phyloP scores from a whole-genome alignment of 1,140 invertebrate genomes.

The Dreissena polymorpha region DNA sequence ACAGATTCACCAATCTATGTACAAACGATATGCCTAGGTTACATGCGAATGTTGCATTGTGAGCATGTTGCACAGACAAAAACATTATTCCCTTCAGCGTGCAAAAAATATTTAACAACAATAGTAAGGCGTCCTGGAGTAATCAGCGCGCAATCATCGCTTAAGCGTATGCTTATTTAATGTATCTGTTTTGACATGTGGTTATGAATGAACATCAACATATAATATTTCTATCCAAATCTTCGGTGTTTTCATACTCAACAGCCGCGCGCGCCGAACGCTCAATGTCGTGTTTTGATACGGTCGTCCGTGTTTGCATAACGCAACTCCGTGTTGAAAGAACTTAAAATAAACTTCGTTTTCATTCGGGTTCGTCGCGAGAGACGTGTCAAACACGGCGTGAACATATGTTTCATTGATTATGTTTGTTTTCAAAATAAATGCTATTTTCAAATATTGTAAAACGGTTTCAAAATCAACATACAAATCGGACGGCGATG shows the following conservation, averaged over 20 bases:
- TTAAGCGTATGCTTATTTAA: conserved; percentile 1
- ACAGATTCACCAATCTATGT: too few relatives aligned
- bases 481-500: too few relatives aligned
- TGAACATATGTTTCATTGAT: not conserved
- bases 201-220: conserved; percentile 5
- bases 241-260: not conserved
- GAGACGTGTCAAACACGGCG: not conserved
- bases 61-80: too few relatives aligned
- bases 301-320: not conserved
- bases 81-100: too few relatives aligned
- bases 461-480: too few relatives aligned
- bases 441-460: too few relatives aligned
- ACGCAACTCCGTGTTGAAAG: not conserved
- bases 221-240: conserved; percentile 2
- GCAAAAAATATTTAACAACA: too few relatives aligned
- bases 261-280: not conserved
- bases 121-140: not conserved
- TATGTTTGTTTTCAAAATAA: not conserved
- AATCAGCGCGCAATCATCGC: not conserved
- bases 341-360: not conserved
- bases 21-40: too few relatives aligned
- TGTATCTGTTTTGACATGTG: not conserved
- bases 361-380: not conserved
- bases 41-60: too few relatives aligned
- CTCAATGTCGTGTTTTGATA: not conserved